Base-by-base conservation (phyloP, 2,888 invertebrate species). In the Podotricha telesiphe region DNA sequence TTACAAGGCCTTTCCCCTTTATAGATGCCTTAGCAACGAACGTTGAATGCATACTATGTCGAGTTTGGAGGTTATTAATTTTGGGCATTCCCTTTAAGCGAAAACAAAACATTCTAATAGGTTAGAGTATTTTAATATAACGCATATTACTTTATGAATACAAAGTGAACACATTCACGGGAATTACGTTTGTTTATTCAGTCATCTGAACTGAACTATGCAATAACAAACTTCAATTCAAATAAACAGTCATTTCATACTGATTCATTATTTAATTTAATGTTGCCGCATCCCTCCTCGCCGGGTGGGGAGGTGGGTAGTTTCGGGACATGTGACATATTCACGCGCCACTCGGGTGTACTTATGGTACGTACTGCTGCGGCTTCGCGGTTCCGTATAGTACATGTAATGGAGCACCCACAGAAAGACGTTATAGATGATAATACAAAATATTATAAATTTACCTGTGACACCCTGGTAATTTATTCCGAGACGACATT, bases 301-400 rank as follows among this genome's bases (percentile, higher is more conserved):
- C 56, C 69, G 67, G 42, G 71, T 59, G 69, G 69, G 76, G 72
- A 73, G 77, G 73, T 69, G 78, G 80, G 80, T 80, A 77, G 84
- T 79, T 77, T 77, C 74, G 80, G 82, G 82, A 84, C 86, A 84
- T 80, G 86, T 88, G 89, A 90, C 90, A 89, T 88, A 88, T 89
- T 90, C 88, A 82, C 87, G 85, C 82, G 82, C 78, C 84, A 79
- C 86, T 76, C 81, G 85, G 83, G 84, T 80, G 85, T 86, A 84
- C 86, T 87, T 86, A 86, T 81, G 78, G 76, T 75, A 77, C 80
- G 79, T 83, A 83, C 81, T 82, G 82, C 81, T 82, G 83, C 78
- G 83, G 85, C 79, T 79, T 82, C 84, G 82, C 78, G 78, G 74
- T 74, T 75, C 83, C 82, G 84, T 80, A 80, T 84, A 82, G 82